A percentile compares a stretch with the other conserved stretches of the same genome.
Conservation (phyloP, 2,113 vertebrate genomes). For the Lepus timidus region DNA sequence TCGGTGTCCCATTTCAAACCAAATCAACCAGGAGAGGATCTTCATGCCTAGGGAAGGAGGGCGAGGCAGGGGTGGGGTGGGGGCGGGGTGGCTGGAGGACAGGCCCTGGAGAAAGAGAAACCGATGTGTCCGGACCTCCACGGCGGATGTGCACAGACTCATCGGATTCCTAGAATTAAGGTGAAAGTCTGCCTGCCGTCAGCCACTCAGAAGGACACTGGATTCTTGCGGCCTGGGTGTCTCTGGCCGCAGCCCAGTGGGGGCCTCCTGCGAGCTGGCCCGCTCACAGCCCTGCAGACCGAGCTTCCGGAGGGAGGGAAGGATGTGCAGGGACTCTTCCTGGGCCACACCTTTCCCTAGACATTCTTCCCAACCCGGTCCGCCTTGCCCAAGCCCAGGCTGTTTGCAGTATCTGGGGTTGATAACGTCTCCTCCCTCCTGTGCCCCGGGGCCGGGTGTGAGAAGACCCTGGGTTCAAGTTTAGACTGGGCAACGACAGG, state of each 20-base stretch:
- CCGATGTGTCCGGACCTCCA: slow-evolving; percentile 24
- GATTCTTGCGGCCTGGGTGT: slow-evolving; percentile 58
- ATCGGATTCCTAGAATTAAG: slow-evolving; percentile 79
- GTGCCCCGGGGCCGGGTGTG: not conserved
- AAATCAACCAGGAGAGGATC: slow-evolving; percentile 49
- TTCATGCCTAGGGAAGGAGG: not conserved
- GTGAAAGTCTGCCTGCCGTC: slow-evolving; percentile 60
- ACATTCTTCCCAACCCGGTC: slow-evolving; percentile 59
- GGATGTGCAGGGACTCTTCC: slow-evolving; percentile 55
- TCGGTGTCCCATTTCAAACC: slow-evolving; percentile 67
- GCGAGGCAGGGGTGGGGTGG: slow-evolving; percentile 9
- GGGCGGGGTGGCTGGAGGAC: not conserved
- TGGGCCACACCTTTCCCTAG: slow-evolving; percentile 63
- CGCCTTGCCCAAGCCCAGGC: slow-evolving; percentile 49
- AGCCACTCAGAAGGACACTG: slow-evolving; percentile 39
- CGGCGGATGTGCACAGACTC: slow-evolving; percentile 49
- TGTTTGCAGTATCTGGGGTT: slow-evolving; percentile 65
- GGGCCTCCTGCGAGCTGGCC: slow-evolving; percentile 20
- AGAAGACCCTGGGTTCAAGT: slow-evolving; percentile 37
- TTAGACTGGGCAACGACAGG: not conserved
- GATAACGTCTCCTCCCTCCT: slow-evolving; percentile 52
- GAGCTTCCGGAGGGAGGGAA: slow-evolving; percentile 75
- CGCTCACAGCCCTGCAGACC: not conserved
- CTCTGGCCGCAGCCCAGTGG: not conserved
- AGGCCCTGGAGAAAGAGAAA: slow-evolving; percentile 65